Evolutionary conservation across 1,140 invertebrate species (phyloP), one percentile per base, ranked within the genome.

Genomic region (Neodiprion pinetum): DNA sequence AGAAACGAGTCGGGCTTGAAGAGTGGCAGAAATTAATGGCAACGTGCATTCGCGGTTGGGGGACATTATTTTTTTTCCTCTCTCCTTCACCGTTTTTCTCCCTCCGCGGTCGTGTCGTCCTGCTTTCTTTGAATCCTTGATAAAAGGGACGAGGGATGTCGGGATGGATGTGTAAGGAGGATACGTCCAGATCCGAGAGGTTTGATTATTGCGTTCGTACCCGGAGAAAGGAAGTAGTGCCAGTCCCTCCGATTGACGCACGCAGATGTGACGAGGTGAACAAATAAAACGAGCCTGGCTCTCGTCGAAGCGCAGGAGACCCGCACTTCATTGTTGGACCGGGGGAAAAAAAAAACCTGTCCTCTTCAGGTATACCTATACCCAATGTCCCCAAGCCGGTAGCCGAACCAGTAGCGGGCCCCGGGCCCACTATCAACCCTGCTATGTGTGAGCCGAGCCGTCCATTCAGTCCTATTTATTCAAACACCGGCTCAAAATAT

Each of bases 401-500:
- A 61, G 53, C n/a, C 28, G 28, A 40, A 61, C 53, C 53, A 17
- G 53, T 61, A 61, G 53, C 53, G 11, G 11, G 0, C 11, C 5
- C 53, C 9, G n/a, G 53, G n/a, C 11, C 7, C 53, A 61, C 11
- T 61, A 61, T 61, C n/a, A 12, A 61, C 53, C 53, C 53, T 61
- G n/a, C 5, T 17, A 17, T 61, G 53, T 61, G 4, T 61, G 53
- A 7, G n/a, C n/a, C 28, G 28, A 40, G 53, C n/a, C 5, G n/a
- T 14, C 53, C 53, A 61, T 61, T 61, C 11, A 61, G 53, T 61
- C 53, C 53, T 61, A 61, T 61, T 61, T 61, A 61, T 61, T 61
- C 53, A 61, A 61, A 61, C 53, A 61, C 53, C 53, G 53, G n/a
- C 53, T 61, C 53, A 61, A 61, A 61, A 61, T 61, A 61, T 61